Percentiles rank a stretch among this genome's conserved stretches.
Evolutionary conservation across 1,140 invertebrate genomes (phyloP).

Genomic region (Trialeurodes vaporariorum): DNA sequence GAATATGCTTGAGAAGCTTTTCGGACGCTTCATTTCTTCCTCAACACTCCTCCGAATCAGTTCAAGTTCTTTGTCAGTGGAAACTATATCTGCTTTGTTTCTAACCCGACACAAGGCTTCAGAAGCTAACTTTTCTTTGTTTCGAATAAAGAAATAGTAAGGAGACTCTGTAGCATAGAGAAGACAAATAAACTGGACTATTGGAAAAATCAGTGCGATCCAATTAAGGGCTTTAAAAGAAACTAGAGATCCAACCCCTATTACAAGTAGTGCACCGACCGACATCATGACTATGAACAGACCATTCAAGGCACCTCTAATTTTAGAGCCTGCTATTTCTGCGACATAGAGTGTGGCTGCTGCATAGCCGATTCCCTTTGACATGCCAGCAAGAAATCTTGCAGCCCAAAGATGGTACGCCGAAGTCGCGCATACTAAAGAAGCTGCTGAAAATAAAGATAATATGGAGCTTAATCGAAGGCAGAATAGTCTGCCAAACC

Average conservation of each 20-base stretch:
- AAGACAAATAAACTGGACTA: too few species aligned
- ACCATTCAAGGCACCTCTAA: slow-evolving; percentile 42
- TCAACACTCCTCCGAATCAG: slow-evolving; percentile 14
- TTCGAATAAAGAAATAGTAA: slow-evolving; percentile 48
- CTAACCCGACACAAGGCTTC: slow-evolving; percentile 51
- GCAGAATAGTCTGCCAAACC: slow-evolving; percentile 55
- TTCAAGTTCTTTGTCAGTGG: slow-evolving; percentile 17
- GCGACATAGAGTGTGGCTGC: slow-evolving; percentile 72
- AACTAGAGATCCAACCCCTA: slow-evolving; percentile 58
- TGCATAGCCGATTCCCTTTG: slow-evolving; percentile 59
- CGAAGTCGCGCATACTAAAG: slow-evolving; percentile 38
- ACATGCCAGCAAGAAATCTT: slow-evolving; percentile 41
- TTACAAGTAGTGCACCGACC: slow-evolving; percentile 64
- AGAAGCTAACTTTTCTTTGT: slow-evolving; percentile 47
- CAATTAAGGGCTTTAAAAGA: slow-evolving; percentile 49
- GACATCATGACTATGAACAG: slow-evolving; percentile 65
- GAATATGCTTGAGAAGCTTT: too few species aligned
- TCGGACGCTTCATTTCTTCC: too few species aligned
- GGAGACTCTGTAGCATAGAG: too few species aligned
- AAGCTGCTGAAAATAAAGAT: too few species aligned
- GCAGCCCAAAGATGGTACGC: slow-evolving; percentile 18
- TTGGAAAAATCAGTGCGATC: too few species aligned
- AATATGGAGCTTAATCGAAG: slow-evolving; percentile 44
- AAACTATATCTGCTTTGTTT: not conserved
- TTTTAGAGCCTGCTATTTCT: slow-evolving; percentile 47